A percentile compares a stretch with the other conserved stretches of the same genome.
Conservation (phyloP, 2,797 vertebrate genomes). For the Sebastes melanostomus region DNA sequence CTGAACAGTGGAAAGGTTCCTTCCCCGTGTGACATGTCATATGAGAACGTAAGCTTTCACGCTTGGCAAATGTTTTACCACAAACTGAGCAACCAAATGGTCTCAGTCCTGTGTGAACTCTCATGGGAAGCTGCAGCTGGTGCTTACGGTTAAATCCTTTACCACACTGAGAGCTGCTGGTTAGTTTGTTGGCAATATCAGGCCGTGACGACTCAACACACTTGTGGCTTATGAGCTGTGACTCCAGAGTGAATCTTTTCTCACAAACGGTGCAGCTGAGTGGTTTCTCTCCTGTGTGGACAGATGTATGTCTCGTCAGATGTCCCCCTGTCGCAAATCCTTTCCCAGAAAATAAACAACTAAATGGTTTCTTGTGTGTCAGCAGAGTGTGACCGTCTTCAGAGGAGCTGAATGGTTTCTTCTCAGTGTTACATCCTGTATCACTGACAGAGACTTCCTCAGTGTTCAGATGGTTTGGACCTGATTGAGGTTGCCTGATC, state of each 20-base stretch:
- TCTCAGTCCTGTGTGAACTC: background rate
- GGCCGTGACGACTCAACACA: background rate
- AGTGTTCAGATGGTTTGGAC: background rate
- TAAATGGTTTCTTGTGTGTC: background rate
- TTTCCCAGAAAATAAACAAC: slow-evolving; percentile 29
- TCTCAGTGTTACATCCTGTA: background rate
- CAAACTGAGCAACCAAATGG: slow-evolving; percentile 11
- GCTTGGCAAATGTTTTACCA: background rate
- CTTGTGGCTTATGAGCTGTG: background rate
- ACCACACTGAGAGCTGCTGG: background rate
- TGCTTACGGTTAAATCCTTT: background rate
- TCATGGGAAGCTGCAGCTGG: slow-evolving; percentile 1
- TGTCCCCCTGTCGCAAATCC: slow-evolving; percentile 21
- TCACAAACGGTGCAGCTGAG: slow-evolving; percentile 25
- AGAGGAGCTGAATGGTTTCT: background rate
- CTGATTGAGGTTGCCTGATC: background rate
- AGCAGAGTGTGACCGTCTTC: background rate
- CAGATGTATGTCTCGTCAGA: slow-evolving; percentile 16
- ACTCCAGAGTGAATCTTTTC: background rate
- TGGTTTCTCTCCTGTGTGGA: slow-evolving; percentile 30
- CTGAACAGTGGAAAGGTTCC: slow-evolving; percentile 23
- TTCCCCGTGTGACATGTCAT: background rate
- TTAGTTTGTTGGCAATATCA: background rate
- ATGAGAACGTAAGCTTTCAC: slow-evolving; percentile 2
- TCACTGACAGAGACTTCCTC: background rate